Percentiles rank a stretch among this genome's conserved stretches.
phyloP scores from a whole-genome alignment of 2,797 vertebrate genomes.

The Sebastes itinus region DNA sequence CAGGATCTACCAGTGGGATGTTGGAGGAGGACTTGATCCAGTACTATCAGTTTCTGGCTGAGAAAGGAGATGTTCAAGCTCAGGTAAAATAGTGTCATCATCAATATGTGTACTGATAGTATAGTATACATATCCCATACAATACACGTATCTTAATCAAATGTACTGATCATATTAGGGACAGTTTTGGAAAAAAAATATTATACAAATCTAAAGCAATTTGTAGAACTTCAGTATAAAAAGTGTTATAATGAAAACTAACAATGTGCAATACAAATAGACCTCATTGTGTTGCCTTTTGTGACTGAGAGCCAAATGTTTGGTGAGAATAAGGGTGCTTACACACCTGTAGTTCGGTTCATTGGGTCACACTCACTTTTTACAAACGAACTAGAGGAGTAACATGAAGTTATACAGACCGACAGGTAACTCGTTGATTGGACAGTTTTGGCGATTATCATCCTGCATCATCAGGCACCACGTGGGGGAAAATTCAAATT shows the following conservation, averaged over 20 bases:
- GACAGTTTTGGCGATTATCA: too few relatives aligned
- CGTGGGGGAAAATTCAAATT: too few relatives aligned
- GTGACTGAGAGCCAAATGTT: not conserved
- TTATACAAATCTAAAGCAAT: not conserved
- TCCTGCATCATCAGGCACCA: too few relatives aligned
- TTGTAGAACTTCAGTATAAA: not conserved
- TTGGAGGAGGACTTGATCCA: conserved; percentile 98
- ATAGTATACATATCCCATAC: too few relatives aligned
- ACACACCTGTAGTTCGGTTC: too few relatives aligned
- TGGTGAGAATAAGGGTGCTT: too few relatives aligned
- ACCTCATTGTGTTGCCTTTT: not conserved
- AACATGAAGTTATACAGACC: too few relatives aligned
- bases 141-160: not conserved
- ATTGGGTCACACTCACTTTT: too few relatives aligned
- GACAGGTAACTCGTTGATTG: too few relatives aligned
- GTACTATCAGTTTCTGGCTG: conserved; percentile 98
- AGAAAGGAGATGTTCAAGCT: conserved; percentile 98
- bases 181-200: not conserved
- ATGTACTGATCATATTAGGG: not conserved
- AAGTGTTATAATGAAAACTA: not conserved
- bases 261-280: not conserved
- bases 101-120: not conserved
- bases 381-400: too few relatives aligned
- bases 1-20: conserved; percentile 95
- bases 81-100: conserved; percentile 82